Evolutionary conservation across 1,140 invertebrate species (phyloP).

Genomic region (Trachymyrmex cornetzi): DNA sequence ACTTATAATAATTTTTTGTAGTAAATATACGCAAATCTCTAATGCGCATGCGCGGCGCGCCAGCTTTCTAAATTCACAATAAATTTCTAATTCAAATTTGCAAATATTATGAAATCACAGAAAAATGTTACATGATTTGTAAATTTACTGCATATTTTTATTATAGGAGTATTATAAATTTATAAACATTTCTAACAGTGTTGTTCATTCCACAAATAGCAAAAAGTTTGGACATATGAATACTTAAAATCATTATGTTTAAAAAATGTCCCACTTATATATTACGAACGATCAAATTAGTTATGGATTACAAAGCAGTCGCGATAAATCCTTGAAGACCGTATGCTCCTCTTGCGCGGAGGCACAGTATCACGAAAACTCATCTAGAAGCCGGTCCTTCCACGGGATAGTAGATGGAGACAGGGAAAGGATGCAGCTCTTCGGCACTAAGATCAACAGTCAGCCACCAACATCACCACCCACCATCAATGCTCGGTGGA

Average conservation of each 20-base stretch:
- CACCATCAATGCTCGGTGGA: constrained; percentile 75
- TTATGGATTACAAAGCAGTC: constrained; percentile 1
- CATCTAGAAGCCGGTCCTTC: constrained; percentile 57
- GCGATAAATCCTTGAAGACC: constrained; percentile 28
- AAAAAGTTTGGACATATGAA: neutral
- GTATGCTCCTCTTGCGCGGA: neutral
- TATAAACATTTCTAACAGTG: neutral
- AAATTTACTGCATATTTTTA: too few relatives aligned
- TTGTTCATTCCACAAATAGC: neutral
- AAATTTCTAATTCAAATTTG: too few relatives aligned
- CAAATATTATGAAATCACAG: too few relatives aligned
- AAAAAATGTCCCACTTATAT: neutral
- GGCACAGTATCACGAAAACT: constrained; percentile 65
- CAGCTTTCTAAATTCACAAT: too few relatives aligned
- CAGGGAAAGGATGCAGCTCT: constrained; percentile 14
- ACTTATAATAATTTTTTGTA: too few relatives aligned
- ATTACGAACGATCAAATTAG: neutral
- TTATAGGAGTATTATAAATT: too few relatives aligned
- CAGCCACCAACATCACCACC: constrained; percentile 71
- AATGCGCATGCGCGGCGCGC: too few relatives aligned
- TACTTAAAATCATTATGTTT: neutral
- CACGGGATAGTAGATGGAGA: constrained; percentile 47
- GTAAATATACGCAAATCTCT: too few relatives aligned
- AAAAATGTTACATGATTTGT: too few relatives aligned
- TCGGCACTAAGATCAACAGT: constrained; percentile 50